Percentiles rank a stretch among this genome's conserved stretches.
Conservation (phyloP, 2,113 vertebrate species). For the Alosa alosa region DNA sequence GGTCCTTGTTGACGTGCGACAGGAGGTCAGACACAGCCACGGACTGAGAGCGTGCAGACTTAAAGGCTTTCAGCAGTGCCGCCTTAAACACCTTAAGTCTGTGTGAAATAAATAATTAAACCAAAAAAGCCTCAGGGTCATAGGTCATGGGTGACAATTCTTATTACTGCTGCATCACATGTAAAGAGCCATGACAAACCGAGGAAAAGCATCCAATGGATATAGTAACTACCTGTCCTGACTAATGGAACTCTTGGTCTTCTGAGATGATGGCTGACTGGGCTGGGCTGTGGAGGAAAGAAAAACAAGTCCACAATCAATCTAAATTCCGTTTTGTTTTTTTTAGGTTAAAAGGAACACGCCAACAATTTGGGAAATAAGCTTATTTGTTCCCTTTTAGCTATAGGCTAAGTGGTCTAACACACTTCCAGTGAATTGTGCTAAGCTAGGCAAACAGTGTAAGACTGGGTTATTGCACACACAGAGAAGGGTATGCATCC, state of each 20-base stretch:
- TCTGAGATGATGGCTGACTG: constrained; percentile 43
- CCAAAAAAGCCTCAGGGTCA: background rate
- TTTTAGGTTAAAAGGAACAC: background rate
- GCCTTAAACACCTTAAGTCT: constrained; percentile 65
- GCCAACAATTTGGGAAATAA: background rate
- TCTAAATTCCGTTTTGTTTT: background rate
- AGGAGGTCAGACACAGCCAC: constrained; percentile 55
- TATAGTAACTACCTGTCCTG: constrained; percentile 55
- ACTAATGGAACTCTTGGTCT: constrained; percentile 40
- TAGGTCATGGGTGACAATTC: background rate
- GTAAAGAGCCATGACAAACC: background rate
- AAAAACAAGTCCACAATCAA: background rate
- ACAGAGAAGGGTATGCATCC: too few species aligned
- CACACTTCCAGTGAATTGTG: too few species aligned
- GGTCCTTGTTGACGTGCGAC: constrained; percentile 54
- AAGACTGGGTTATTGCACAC: too few species aligned
- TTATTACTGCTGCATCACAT: background rate
- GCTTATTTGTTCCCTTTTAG: too few species aligned
- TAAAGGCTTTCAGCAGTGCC: constrained; percentile 60
- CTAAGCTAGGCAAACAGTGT: too few species aligned
- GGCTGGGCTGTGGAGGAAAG: constrained; percentile 35
- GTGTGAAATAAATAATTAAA: background rate
- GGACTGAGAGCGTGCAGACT: constrained; percentile 60
- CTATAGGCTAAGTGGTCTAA: too few species aligned
- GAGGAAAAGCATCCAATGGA: background rate